Percentiles rank a stretch among this genome's conserved stretches.
These are phyloP conservation scores for Bubo bubo DNA, from an alignment of 2,113 vertebrate species.

Conservation along the genomic window DNA sequence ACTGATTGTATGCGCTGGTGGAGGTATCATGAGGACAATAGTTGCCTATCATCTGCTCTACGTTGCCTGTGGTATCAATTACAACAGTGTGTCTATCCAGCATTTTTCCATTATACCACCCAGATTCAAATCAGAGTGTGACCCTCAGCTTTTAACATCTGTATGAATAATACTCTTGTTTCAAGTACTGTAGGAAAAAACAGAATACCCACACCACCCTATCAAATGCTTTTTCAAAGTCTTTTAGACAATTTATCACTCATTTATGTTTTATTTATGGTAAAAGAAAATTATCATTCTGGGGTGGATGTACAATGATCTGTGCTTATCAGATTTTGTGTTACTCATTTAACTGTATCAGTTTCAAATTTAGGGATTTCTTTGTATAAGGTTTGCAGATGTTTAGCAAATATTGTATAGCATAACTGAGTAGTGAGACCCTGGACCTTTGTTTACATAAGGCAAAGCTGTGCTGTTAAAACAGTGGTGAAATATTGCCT, in stretches of 20 bases:
- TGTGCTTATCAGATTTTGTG: not conserved
- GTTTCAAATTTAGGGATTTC: not conserved
- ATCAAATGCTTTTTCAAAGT: not conserved
- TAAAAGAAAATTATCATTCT: not conserved
- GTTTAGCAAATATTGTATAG: not conserved
- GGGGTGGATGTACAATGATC: not conserved
- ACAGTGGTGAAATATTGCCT: not conserved
- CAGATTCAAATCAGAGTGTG: not conserved
- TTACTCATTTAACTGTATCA: not conserved
- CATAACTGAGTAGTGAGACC: not conserved
- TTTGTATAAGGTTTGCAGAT: not conserved
- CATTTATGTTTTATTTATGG: not conserved
- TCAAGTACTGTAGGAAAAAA: not conserved
- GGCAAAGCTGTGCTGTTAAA: not conserved
- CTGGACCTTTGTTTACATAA: not conserved
- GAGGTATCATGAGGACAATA: not conserved
- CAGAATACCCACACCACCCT: not conserved
- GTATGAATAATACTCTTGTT: not conserved
- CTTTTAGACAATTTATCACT: not conserved
- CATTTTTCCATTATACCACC: not conserved
- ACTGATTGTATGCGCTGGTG: not conserved
- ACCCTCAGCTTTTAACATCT: not conserved
- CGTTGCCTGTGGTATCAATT: not conserved
- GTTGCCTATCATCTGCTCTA: not conserved
- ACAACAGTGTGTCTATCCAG: not conserved